These are phyloP conservation scores for Oreochromis spilurus DNA, from an alignment of 2,113 vertebrate genomes.

Conservation along the genomic window DNA sequence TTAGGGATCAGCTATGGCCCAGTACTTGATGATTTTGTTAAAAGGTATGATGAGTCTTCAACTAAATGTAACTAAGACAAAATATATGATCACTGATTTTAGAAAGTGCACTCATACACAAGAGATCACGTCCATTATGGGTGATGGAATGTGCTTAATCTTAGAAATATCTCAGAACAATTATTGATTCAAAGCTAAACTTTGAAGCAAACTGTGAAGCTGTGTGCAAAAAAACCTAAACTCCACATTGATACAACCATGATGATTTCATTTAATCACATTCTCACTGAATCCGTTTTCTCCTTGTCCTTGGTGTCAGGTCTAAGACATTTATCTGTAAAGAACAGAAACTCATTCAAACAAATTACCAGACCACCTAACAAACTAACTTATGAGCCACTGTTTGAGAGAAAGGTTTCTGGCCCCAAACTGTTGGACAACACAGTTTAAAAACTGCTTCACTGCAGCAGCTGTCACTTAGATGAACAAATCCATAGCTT, in stretches of 20 bases:
- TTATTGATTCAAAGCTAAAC: not conserved
- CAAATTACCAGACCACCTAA: not conserved
- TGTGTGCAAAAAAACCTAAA: not conserved
- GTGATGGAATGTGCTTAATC: not conserved
- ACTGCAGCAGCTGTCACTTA: not conserved
- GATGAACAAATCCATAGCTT: not conserved
- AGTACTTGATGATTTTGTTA: not conserved
- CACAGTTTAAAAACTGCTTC: not conserved
- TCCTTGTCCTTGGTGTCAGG: not conserved
- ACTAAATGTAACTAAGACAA: not conserved
- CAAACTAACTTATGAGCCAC: not conserved
- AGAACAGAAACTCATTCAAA: not conserved
- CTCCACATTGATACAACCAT: not conserved
- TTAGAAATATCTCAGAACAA: not conserved
- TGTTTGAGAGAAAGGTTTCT: not conserved
- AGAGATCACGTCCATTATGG: not conserved
- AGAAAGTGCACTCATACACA: not conserved
- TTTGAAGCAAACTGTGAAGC: not conserved
- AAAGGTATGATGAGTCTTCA: not conserved
- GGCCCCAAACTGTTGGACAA: not conserved
- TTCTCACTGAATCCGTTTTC: not conserved
- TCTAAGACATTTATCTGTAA: not conserved
- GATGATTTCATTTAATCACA: not conserved
- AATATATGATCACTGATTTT: not conserved
- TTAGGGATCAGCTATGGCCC: not conserved